Percentiles rank a stretch among this genome's conserved stretches.
These are phyloP conservation scores for Cryptus armator DNA, from an alignment of 2,888 invertebrate species.

Conservation along the genomic window DNA sequence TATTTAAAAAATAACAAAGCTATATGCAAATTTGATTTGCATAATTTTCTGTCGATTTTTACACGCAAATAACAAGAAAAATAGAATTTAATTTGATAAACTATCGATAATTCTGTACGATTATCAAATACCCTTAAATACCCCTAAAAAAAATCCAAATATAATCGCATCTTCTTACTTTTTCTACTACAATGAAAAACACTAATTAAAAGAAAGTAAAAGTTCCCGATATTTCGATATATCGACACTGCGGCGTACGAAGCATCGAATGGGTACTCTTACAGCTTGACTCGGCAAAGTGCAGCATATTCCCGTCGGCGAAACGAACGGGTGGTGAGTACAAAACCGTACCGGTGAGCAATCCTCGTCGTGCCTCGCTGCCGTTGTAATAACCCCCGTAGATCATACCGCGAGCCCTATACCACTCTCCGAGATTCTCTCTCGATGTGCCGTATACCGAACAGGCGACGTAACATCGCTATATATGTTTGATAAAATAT, in stretches of 20 bases:
- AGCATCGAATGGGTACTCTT: not conserved
- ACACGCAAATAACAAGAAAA: too few species aligned
- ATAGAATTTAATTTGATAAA: too few species aligned
- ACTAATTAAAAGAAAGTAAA: not conserved
- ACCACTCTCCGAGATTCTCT: not conserved
- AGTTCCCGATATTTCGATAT: slow-evolving; percentile 23
- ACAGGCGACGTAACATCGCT: slow-evolving; percentile 11
- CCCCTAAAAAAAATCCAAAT: too few species aligned
- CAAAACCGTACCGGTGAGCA: slow-evolving; percentile 72
- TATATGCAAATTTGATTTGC: too few species aligned
- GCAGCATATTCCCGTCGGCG: slow-evolving; percentile 48
- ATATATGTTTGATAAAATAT: not conserved
- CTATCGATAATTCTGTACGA: too few species aligned
- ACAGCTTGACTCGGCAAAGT: slow-evolving; percentile 11
- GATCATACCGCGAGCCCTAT: slow-evolving; percentile 73
- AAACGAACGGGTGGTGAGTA: slow-evolving; percentile 17
- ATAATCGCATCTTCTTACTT: too few species aligned
- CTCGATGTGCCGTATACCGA: not conserved
- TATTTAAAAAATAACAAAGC: too few species aligned
- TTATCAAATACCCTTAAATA: too few species aligned
- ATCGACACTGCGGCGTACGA: not conserved
- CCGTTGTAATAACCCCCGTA: slow-evolving; percentile 82
- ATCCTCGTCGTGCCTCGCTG: slow-evolving; percentile 76
- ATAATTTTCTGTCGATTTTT: too few species aligned
- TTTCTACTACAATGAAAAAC: too few species aligned